Percentiles rank a stretch among this genome's conserved stretches.
These are phyloP conservation scores for Dendrocincla tyrannina DNA, from an alignment of 2,797 vertebrate species.

Conservation along the genomic window DNA sequence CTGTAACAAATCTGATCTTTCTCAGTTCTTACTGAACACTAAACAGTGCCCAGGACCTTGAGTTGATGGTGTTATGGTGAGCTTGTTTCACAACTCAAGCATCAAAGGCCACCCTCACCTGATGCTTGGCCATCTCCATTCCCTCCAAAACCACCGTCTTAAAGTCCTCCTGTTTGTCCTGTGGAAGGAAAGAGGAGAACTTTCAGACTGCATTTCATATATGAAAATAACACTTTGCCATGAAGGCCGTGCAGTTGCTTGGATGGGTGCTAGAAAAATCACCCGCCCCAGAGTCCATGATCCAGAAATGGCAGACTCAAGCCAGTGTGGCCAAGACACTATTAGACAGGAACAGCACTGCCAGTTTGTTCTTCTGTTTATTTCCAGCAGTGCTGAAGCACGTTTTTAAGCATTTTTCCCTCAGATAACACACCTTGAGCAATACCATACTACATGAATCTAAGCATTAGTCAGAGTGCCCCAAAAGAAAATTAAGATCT, in stretches of 20 bases:
- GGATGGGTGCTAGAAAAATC: slow-evolving; percentile 7
- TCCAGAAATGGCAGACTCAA: neutral
- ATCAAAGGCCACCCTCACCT: slow-evolving; percentile 79
- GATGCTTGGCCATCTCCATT: slow-evolving; percentile 79
- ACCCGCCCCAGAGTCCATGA: neutral
- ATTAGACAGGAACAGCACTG: neutral
- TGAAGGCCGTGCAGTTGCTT: slow-evolving; percentile 68
- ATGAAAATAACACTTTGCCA: slow-evolving; percentile 30
- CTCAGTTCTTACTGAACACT: slow-evolving; percentile 34
- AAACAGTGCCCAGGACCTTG: slow-evolving; percentile 26
- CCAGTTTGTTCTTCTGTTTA: neutral
- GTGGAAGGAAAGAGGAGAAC: slow-evolving; percentile 81
- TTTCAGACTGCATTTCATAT: slow-evolving; percentile 72
- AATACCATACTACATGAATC: neutral
- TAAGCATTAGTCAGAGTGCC: neutral
- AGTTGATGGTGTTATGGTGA: slow-evolving; percentile 32
- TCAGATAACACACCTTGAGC: neutral
- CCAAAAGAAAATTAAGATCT: neutral
- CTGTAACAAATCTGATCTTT: neutral
- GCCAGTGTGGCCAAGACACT: neutral
- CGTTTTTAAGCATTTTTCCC: neutral
- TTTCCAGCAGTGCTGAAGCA: neutral
- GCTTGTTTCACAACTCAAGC: slow-evolving; percentile 67
- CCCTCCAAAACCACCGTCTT: slow-evolving; percentile 78
- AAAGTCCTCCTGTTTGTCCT: slow-evolving; percentile 80